phyloP scores from a whole-genome alignment of 2,797 vertebrate species.

The Meriones psammophilus region DNA sequence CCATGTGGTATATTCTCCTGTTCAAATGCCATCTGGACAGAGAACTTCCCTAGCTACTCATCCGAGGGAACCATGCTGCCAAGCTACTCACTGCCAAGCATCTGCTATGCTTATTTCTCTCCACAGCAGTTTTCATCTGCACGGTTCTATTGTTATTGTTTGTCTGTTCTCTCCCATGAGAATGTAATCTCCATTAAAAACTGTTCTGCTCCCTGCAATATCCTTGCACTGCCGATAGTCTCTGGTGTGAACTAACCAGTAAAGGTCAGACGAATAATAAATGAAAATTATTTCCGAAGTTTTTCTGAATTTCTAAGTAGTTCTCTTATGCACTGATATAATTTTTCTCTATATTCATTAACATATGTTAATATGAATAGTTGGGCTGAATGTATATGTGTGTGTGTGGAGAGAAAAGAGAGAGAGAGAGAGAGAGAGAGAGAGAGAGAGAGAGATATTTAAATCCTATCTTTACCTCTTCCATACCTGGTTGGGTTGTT shows the following conservation, averaged over 20 bases:
- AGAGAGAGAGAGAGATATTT: too few species aligned
- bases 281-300: background rate
- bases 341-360: slow-evolving; percentile 19
- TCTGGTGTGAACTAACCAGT: background rate
- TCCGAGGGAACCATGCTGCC: background rate
- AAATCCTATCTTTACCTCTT: slow-evolving; percentile 2
- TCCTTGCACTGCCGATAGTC: background rate
- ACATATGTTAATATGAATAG: slow-evolving; percentile 6
- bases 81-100: background rate
- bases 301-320: background rate
- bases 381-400: background rate
- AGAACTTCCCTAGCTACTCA: background rate
- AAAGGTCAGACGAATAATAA: background rate
- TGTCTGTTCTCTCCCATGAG: background rate
- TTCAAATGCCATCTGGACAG: background rate
- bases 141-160: background rate
- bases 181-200: background rate
- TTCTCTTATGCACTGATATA: background rate
- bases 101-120: background rate
- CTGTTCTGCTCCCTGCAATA: background rate
- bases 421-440: too few species aligned
- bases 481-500: background rate
- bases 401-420: too few species aligned
- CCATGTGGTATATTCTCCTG: background rate
- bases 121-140: background rate